A percentile compares a stretch with the other conserved stretches of the same genome.
Evolutionary conservation across 2,888 invertebrate genomes (phyloP).

Genomic region (Tiphia femorata): DNA sequence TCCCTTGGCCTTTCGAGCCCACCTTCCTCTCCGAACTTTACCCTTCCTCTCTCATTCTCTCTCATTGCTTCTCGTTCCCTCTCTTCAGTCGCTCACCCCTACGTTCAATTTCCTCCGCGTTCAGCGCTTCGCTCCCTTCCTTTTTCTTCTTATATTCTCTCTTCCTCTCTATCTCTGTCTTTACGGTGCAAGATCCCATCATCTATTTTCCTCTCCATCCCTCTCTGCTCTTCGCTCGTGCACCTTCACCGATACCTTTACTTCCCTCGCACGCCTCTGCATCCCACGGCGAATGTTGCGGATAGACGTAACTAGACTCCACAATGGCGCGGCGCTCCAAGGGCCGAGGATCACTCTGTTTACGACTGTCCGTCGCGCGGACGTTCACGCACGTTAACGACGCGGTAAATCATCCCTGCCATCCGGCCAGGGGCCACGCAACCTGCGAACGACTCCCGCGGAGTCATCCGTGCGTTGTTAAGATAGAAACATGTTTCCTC

Average conservation of each 20-base stretch:
- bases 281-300: neutral
- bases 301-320: slow-evolving; percentile 3
- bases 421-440: neutral
- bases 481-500: neutral
- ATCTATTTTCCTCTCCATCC: neutral
- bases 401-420: neutral
- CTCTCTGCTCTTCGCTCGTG: neutral
- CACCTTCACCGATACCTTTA: neutral
- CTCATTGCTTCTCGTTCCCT: neutral
- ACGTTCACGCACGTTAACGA: slow-evolving; percentile 16
- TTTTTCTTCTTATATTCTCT: neutral
- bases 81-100: neutral
- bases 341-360: slow-evolving; percentile 17
- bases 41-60: neutral
- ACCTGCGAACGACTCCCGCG: neutral
- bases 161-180: neutral
- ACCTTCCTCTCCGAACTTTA: too few relatives aligned
- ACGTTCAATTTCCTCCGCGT: too few relatives aligned
- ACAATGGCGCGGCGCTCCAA: slow-evolving; percentile 8
- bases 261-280: neutral
- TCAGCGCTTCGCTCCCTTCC: too few relatives aligned
- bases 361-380: slow-evolving; percentile 18
- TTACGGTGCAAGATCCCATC: neutral
- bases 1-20: too few relatives aligned
- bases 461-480: too few relatives aligned